phyloP scores from a whole-genome alignment of 2,888 invertebrate genomes.

The Ophioninae sp. region DNA sequence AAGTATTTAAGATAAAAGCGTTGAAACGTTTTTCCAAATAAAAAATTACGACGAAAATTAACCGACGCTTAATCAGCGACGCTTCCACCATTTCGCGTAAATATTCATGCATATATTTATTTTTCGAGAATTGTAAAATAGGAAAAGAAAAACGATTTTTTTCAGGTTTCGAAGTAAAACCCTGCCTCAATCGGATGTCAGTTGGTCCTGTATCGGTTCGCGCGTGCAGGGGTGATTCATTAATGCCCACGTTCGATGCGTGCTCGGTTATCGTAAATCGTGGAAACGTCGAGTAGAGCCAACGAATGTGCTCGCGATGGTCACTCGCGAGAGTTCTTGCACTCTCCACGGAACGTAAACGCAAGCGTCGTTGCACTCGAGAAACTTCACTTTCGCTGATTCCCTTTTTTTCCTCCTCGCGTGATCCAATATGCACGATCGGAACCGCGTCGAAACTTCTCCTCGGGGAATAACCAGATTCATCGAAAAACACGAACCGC shows the following conservation, averaged over 20 bases:
- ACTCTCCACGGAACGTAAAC: slow-evolving; percentile 52
- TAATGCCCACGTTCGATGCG: slow-evolving; percentile 1
- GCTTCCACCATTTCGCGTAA: no score
- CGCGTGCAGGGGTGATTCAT: slow-evolving; percentile 11
- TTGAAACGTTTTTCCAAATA: no score
- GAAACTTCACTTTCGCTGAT: slow-evolving; percentile 76
- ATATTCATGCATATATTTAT: no score
- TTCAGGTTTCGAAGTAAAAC: not conserved
- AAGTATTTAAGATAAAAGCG: no score
- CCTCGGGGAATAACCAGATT: slow-evolving; percentile 13
- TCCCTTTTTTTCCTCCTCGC: slow-evolving; percentile 53
- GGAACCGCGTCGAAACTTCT: not conserved
- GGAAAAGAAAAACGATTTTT: no score
- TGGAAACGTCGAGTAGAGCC: slow-evolving; percentile 31
- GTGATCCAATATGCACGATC: slow-evolving; percentile 2
- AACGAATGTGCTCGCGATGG: slow-evolving; percentile 16
- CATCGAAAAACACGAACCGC: slow-evolving; percentile 6
- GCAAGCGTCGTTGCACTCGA: slow-evolving; percentile 67
- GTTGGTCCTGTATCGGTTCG: not conserved
- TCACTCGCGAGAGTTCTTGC: slow-evolving; percentile 48
- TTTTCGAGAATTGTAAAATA: no score
- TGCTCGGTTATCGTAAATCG: slow-evolving; percentile 17
- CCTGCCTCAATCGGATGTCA: slow-evolving; percentile 9
- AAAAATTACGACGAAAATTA: no score
- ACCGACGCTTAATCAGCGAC: no score